A percentile compares a stretch with the other conserved stretches of the same genome.
Conservation (phyloP, 1,140 invertebrate genomes). For the Drosophila malerkotliana region DNA sequence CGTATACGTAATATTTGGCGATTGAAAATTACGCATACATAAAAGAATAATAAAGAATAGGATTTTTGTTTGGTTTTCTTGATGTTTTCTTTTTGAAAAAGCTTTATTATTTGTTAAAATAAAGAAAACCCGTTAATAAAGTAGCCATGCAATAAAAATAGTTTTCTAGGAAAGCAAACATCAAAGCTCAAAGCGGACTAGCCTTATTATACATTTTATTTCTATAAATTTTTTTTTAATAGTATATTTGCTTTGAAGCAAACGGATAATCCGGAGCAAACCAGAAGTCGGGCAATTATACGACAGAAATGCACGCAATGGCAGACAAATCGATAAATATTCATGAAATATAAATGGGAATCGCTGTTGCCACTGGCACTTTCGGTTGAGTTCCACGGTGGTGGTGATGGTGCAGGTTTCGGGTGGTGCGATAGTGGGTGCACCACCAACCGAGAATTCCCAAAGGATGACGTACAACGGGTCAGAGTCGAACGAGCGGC, state of each 20-base stretch:
- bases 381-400: background rate
- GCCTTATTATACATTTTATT: background rate
- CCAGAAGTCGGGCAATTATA: slow-evolving; percentile 18
- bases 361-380: slow-evolving; percentile 32
- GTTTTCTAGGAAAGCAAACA: background rate
- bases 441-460: slow-evolving; percentile 39
- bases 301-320: slow-evolving; percentile 47
- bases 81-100: too few species aligned
- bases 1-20: background rate
- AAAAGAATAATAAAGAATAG: background rate
- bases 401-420: background rate
- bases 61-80: too few species aligned
- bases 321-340: slow-evolving; percentile 76
- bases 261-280: slow-evolving; percentile 12
- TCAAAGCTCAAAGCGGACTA: too few species aligned
- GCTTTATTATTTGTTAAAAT: too few species aligned
- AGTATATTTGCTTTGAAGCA: slow-evolving; percentile 2
- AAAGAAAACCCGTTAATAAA: background rate
- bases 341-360: slow-evolving; percentile 72
- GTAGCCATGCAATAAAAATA: background rate
- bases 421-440: background rate
- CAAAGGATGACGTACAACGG: slow-evolving; percentile 65
- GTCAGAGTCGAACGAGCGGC: slow-evolving; percentile 4
- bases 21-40: background rate
- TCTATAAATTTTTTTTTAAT: background rate